phyloP scores from a whole-genome alignment of 2,888 invertebrate species.

The Pristionchus exspectatus region DNA sequence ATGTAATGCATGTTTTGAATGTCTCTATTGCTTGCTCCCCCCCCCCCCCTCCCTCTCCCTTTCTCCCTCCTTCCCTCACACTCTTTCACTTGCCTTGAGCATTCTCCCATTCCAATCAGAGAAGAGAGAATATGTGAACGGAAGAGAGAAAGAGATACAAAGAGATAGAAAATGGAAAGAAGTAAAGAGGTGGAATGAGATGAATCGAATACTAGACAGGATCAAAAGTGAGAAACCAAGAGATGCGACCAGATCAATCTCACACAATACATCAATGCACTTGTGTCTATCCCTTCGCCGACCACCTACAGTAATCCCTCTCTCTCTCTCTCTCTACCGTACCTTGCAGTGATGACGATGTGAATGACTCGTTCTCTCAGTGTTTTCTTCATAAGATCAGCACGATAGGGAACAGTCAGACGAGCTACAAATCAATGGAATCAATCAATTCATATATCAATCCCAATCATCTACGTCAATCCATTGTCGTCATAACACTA shows the following conservation, averaged over 20 bases:
- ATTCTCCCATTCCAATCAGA: conserved; percentile 39
- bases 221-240: not conserved
- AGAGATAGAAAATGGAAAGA: conserved; percentile 50
- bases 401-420: conserved; percentile 58
- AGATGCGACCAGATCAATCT: not conserved
- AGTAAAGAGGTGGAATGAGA: not conserved
- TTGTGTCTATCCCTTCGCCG: not conserved
- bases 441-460: not conserved
- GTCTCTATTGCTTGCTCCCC: not conserved
- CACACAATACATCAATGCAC: not conserved
- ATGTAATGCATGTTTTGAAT: conserved; percentile 19
- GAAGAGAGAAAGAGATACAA: conserved; percentile 5
- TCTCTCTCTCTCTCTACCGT: not conserved
- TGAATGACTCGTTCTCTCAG: conserved; percentile 67
- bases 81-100: not conserved
- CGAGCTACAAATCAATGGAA: conserved; percentile 10
- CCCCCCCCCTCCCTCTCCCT: not conserved
- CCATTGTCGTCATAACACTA: not conserved
- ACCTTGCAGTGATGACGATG: conserved; percentile 65
- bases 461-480: not conserved
- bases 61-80: not conserved
- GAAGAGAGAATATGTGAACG: conserved; percentile 1
- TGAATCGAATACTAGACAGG: not conserved
- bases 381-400: conserved; percentile 64
- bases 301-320: not conserved